Evolutionary conservation across 2,113 vertebrate species (phyloP).

Genomic region (Mugil cephalus): DNA sequence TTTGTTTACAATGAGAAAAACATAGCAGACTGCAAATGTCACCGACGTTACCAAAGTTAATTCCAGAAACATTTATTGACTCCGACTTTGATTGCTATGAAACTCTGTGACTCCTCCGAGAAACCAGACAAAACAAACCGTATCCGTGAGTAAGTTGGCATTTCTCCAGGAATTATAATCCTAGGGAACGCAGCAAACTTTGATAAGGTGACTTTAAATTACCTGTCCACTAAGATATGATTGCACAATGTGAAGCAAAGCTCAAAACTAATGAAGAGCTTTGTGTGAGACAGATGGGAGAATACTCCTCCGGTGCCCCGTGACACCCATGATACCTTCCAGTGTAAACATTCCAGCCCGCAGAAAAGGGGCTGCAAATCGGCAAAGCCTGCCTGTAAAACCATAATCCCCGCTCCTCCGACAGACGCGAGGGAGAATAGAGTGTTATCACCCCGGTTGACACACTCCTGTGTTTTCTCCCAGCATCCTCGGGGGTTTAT

Average conservation of each 20-base stretch:
- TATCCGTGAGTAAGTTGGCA: constrained; percentile 1
- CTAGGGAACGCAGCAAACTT: constrained; percentile 14
- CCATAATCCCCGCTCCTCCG: constrained; percentile 70
- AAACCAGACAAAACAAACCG: constrained; percentile 32
- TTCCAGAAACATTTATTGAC: neutral
- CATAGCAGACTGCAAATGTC: constrained; percentile 37
- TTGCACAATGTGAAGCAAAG: constrained; percentile 31
- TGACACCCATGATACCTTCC: constrained; percentile 55
- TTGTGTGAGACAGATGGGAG: constrained; percentile 62
- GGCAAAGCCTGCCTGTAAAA: constrained; percentile 69
- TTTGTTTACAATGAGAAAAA: constrained; percentile 6
- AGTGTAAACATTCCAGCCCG: constrained; percentile 59
- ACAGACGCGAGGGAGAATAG: constrained; percentile 63
- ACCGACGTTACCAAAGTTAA: neutral
- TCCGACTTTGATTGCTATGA: constrained; percentile 9
- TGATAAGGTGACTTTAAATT: constrained; percentile 55
- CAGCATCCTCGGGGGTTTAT: constrained; percentile 76
- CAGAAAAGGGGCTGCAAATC: constrained; percentile 60
- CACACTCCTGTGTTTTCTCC: constrained; percentile 77
- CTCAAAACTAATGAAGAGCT: constrained; percentile 67
- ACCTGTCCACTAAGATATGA: constrained; percentile 48
- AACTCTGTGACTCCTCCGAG: constrained; percentile 1
- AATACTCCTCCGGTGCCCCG: constrained; percentile 49
- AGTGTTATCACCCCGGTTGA: constrained; percentile 77
- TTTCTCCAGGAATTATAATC: constrained; percentile 29